Conservation (phyloP, 92 coral and sea anemone species). For the Galaxea fascicularis region DNA sequence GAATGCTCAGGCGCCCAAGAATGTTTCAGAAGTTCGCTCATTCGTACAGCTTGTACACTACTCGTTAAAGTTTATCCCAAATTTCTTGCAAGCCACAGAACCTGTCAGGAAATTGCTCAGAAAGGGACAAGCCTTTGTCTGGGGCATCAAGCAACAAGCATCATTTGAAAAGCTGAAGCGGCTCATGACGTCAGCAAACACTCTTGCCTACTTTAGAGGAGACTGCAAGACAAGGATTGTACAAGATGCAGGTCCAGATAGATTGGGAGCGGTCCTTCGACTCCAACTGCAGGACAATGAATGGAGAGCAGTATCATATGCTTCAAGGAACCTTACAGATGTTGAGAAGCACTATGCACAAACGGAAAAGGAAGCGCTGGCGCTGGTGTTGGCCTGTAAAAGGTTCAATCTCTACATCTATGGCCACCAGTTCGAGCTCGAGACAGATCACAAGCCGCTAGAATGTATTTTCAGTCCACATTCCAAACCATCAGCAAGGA, state of each 20-base stretch:
- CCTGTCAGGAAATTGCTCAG: slow-evolving; percentile 49
- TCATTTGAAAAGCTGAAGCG: slow-evolving; percentile 53
- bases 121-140: slow-evolving; percentile 47
- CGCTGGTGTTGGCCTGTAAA: slow-evolving; percentile 61
- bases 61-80: slow-evolving; percentile 26
- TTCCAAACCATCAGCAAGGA: slow-evolving; percentile 62
- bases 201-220: too few species aligned
- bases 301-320: slow-evolving; percentile 73
- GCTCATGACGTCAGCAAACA: slow-evolving; percentile 43
- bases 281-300: slow-evolving; percentile 55
- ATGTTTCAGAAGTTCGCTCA: slow-evolving; percentile 49
- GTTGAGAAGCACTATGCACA: slow-evolving; percentile 59
- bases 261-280: slow-evolving; percentile 66
- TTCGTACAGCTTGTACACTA: slow-evolving; percentile 66
- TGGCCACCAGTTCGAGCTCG: slow-evolving; percentile 62
- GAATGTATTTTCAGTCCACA: slow-evolving; percentile 46
- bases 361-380: slow-evolving; percentile 63
- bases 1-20: slow-evolving; percentile 51
- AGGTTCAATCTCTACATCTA: slow-evolving; percentile 60
- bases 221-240: slow-evolving; percentile 56
- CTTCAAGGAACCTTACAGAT: slow-evolving; percentile 57
- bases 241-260: slow-evolving; percentile 66
- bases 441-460: slow-evolving; percentile 75
- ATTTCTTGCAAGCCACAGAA: slow-evolving; percentile 19
- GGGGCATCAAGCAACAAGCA: too few species aligned